Conservation (phyloP, 1,140 invertebrate species). For the Sinonovacula constricta region DNA sequence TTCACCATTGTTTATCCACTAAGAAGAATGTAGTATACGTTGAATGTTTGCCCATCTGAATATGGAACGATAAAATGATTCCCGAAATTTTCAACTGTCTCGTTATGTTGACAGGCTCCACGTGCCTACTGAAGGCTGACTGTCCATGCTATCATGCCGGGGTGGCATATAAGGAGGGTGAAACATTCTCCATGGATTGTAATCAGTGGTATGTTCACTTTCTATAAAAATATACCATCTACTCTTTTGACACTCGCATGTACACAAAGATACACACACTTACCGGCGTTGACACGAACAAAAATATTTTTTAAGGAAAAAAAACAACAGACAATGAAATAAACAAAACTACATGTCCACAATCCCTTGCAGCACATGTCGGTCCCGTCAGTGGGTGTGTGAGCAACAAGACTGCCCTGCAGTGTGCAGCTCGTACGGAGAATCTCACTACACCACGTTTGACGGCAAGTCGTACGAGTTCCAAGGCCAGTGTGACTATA, state of each 20-base stretch:
- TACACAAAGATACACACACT: background rate
- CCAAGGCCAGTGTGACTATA: constrained; percentile 91
- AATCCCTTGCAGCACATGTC: constrained; percentile 65
- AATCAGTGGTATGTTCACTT: constrained; percentile 88
- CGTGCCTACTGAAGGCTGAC: constrained; percentile 84
- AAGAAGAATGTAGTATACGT: no score
- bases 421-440: constrained; percentile 83
- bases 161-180: constrained; percentile 86
- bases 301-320: background rate
- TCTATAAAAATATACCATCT: no score
- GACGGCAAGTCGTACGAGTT: constrained; percentile 91
- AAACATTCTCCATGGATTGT: constrained; percentile 88
- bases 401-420: constrained; percentile 75
- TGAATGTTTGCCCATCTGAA: no score
- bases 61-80: no score
- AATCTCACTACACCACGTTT: constrained; percentile 89
- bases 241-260: background rate
- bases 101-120: no score
- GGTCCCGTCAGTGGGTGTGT: constrained; percentile 70
- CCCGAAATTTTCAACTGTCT: no score
- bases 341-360: no score
- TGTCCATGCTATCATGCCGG: constrained; percentile 95
- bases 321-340: no score
- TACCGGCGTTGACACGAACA: background rate
- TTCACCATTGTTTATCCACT: no score